phyloP scores from a whole-genome alignment of 2,888 invertebrate species.

The Scaptomyza reducta region DNA sequence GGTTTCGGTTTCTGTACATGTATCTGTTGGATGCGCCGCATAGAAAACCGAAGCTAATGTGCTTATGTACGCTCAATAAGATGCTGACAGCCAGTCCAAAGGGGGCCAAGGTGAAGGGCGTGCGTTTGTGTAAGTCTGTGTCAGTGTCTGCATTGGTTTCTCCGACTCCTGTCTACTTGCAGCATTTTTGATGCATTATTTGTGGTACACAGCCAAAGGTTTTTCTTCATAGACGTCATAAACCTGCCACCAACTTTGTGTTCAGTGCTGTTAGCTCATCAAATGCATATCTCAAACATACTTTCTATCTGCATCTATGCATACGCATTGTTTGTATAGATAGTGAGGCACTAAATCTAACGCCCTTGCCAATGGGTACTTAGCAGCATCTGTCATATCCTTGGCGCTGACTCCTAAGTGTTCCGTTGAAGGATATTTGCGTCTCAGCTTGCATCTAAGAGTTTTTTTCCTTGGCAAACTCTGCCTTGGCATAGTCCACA shows the following conservation, averaged over 20 bases:
- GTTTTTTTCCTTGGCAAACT: slow-evolving; percentile 9
- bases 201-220: slow-evolving; percentile 47
- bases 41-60: slow-evolving; percentile 73
- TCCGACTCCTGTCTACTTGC: slow-evolving; percentile 10
- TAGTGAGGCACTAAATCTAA: slow-evolving; percentile 72
- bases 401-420: slow-evolving; percentile 57
- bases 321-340: slow-evolving; percentile 19
- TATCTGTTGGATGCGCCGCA: slow-evolving; percentile 44
- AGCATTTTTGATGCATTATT: slow-evolving; percentile 36
- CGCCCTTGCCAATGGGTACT: slow-evolving; percentile 66
- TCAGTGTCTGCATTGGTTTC: not conserved
- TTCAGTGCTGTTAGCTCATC: slow-evolving; percentile 34
- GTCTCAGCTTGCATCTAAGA: slow-evolving; percentile 41
- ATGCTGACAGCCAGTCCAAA: slow-evolving; percentile 65
- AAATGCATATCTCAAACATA: slow-evolving; percentile 29
- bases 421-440: slow-evolving; percentile 54
- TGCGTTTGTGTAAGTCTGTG: slow-evolving; percentile 17
- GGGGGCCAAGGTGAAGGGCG: slow-evolving; percentile 61
- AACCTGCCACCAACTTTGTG: slow-evolving; percentile 44
- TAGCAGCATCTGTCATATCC: slow-evolving; percentile 68
- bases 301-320: slow-evolving; percentile 16
- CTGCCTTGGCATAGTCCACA: slow-evolving; percentile 24
- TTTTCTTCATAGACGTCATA: slow-evolving; percentile 66
- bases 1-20: not conserved
- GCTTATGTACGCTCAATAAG: slow-evolving; percentile 75